Percentiles rank a stretch among this genome's conserved stretches.
Evolutionary conservation across 92 coral and sea anemone genomes (phyloP).

Genomic region (Isaurus tuberculatus): DNA sequence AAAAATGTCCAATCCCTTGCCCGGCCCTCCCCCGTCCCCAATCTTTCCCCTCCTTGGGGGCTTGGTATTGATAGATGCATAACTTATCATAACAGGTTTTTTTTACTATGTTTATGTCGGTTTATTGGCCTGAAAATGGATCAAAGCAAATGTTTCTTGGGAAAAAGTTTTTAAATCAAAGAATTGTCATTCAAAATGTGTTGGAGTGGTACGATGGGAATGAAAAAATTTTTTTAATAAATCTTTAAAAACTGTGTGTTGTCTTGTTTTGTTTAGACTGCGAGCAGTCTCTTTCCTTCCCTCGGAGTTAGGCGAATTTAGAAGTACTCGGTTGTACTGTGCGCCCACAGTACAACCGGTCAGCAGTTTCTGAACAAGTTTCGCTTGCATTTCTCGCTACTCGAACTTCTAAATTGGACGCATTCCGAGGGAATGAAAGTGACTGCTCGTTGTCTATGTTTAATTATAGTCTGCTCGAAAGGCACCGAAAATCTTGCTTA

Average conservation of each 20-base stretch:
- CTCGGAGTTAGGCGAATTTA: background rate
- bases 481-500: too few relatives aligned
- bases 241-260: background rate
- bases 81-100: background rate
- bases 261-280: background rate
- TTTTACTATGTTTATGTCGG: background rate
- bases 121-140: background rate
- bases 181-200: background rate
- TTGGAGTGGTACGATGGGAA: background rate
- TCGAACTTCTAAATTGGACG: too few relatives aligned
- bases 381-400: too few relatives aligned
- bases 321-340: background rate
- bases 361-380: too few relatives aligned
- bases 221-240: slow-evolving; percentile 13
- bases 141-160: background rate
- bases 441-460: too few relatives aligned
- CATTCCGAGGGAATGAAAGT: too few relatives aligned
- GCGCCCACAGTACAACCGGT: too few relatives aligned
- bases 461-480: too few relatives aligned
- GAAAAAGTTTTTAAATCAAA: background rate
- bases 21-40: too few relatives aligned
- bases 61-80: too few relatives aligned
- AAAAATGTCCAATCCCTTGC: too few relatives aligned
- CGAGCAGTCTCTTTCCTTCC: background rate
- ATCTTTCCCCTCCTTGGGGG: too few relatives aligned